phyloP scores from a whole-genome alignment of 2,113 vertebrate species.

The Strix uralensis region DNA sequence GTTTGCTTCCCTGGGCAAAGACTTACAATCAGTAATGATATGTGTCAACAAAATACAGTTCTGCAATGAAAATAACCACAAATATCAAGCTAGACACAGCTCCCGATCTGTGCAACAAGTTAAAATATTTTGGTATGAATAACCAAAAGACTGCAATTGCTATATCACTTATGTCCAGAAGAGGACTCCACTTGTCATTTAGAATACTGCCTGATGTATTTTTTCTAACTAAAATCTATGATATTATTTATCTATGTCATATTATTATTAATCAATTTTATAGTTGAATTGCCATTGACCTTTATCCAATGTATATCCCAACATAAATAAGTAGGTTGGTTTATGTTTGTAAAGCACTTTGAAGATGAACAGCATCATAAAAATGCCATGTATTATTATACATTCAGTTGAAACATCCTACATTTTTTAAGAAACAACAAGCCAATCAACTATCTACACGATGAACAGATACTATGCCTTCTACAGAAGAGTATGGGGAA shows the following conservation, averaged over 20 bases:
- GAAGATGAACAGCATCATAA: slow-evolving; percentile 43
- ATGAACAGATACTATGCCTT: not conserved
- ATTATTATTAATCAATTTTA: slow-evolving; percentile 54
- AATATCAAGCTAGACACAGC: not conserved
- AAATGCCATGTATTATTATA: slow-evolving; percentile 7
- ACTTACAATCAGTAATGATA: not conserved
- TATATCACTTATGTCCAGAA: slow-evolving; percentile 52
- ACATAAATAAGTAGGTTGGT: slow-evolving; percentile 36
- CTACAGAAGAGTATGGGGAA: not conserved
- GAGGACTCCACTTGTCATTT: slow-evolving; percentile 52
- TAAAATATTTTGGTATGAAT: not conserved
- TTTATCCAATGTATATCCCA: slow-evolving; percentile 36
- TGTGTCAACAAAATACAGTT: not conserved
- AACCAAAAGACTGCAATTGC: not conserved
- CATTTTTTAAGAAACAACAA: not conserved
- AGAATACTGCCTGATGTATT: not conserved
- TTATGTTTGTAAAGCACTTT: slow-evolving; percentile 42
- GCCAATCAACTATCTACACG: not conserved
- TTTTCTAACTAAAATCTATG: slow-evolving; percentile 26
- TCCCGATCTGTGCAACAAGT: not conserved
- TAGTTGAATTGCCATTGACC: slow-evolving; percentile 49
- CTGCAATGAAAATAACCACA: not conserved
- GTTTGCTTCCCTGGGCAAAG: not conserved
- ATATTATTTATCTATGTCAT: slow-evolving; percentile 22
- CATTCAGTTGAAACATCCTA: not conserved